Evolutionary conservation across 2,113 vertebrate species (phyloP).

Genomic region (Vimba vimba): DNA sequence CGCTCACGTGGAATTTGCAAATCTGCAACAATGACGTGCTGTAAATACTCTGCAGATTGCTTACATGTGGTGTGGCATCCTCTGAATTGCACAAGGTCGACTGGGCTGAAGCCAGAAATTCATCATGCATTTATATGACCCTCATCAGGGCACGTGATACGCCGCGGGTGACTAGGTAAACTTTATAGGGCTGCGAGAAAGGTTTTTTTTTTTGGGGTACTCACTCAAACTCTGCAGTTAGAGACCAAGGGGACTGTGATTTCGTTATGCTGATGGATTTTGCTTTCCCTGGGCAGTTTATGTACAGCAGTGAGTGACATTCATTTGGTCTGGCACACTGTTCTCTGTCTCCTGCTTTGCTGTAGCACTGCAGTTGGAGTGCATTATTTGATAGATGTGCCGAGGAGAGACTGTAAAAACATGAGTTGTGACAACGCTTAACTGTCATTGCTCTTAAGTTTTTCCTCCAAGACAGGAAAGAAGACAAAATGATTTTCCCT

Average conservation of each 20-base stretch:
- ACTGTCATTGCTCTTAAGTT: conserved; percentile 35
- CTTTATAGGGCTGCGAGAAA: conserved; percentile 2
- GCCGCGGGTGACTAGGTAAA: background rate
- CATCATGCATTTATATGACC: conserved; percentile 22
- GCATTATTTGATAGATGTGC: conserved; percentile 42
- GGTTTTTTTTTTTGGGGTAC: conserved; percentile 14
- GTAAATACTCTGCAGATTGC: background rate
- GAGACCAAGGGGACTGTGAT: conserved; percentile 3
- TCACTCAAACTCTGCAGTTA: conserved; percentile 18
- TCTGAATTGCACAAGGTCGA: conserved; percentile 14
- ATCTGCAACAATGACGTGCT: background rate
- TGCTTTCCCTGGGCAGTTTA: conserved; percentile 40
- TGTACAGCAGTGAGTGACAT: conserved; percentile 37
- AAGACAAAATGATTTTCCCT: background rate
- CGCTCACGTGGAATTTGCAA: background rate
- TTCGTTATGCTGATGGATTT: conserved; percentile 44
- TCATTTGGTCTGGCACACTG: conserved; percentile 47
- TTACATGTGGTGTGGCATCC: background rate
- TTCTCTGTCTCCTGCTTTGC: conserved; percentile 20
- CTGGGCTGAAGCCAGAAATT: conserved; percentile 14
- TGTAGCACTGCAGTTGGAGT: background rate
- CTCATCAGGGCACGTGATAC: background rate
- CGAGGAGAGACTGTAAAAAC: conserved; percentile 11
- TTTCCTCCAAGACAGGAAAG: background rate
- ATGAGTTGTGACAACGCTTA: conserved; percentile 33